Evolutionary conservation across 2,888 invertebrate species (phyloP), one percentile per base, ranked within the genome.

Genomic region (Folsomia candida): DNA sequence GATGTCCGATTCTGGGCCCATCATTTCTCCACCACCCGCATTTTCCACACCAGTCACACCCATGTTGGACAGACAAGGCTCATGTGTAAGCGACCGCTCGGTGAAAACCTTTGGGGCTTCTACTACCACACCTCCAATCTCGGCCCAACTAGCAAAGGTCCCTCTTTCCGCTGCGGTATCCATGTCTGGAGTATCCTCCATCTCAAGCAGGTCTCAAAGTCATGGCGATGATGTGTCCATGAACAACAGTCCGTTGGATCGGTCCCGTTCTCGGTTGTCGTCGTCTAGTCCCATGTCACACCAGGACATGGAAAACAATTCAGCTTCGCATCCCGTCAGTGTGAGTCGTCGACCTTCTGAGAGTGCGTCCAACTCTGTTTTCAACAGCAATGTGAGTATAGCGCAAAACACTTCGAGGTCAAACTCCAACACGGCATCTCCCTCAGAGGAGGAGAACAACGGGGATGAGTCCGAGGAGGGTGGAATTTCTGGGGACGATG

Each of bases 41-140:
- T 79, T 79, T 57, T 79, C 78, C 2, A 76, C 79, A 60, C 79
- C 78, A n/a, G 78, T 77, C 60, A 78, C 79, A 20, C 79, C 79
- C 9, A 77, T 78, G 78, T 67, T 79, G 11, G 78, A 79, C 63
- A 67, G 79, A 54, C 79, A 79, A 29, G 76, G 77, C 27, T 79
- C 79, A 4, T 76, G 76, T 1, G 75, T 76, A 0, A 76, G 77
- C 0, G 79, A 79, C 27, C 77, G 75, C 60, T 72, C 79, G 20
- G 68, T 18, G 18, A 47, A 47, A 47, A 47, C 9, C 18, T 9
- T 47, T 47, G 47, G 59, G 26, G 20, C 27, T 26, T 27, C 59
- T 4, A 62, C 24, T 6, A 24, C 62, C 2, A 25, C 22, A 24
- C 3, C 14, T 2, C 6, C 22, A 11, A 6, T 6, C 9, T 11